Evolutionary conservation across 2,888 invertebrate genomes (phyloP).

Genomic region (Oxycera nigricornis): DNA sequence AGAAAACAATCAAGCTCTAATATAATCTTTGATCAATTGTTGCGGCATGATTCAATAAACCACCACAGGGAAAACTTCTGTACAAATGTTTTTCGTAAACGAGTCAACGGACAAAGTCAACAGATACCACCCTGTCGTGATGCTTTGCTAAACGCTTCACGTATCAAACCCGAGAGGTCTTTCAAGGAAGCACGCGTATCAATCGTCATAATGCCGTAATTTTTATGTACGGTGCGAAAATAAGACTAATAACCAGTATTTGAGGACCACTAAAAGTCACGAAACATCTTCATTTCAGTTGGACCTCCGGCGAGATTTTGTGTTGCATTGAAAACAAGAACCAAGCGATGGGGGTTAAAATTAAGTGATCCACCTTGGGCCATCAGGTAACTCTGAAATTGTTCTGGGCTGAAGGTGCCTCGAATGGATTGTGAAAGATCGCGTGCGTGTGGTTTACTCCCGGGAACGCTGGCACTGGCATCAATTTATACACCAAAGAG

Average conservation of each 20-base stretch:
- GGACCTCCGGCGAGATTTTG: conserved; percentile 44
- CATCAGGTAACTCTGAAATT: background rate
- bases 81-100: too few relatives aligned
- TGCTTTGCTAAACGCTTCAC: background rate
- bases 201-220: conserved; percentile 32
- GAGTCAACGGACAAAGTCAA: too few relatives aligned
- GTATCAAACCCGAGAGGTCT: background rate
- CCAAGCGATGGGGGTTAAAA: conserved; percentile 9
- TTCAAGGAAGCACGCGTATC: conserved; percentile 35
- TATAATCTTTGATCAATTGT: too few relatives aligned
- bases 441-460: conserved; percentile 33
- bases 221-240: conserved; percentile 48
- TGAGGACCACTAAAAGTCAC: conserved; percentile 49
- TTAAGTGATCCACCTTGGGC: conserved; percentile 19
- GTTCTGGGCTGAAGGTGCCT: background rate
- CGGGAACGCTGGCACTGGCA: background rate
- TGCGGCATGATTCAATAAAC: too few relatives aligned
- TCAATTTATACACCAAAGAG: conserved; percentile 23
- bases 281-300: conserved; percentile 49
- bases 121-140: background rate
- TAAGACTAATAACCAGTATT: conserved; percentile 49
- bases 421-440: background rate
- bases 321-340: conserved; percentile 25
- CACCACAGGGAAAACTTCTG: too few relatives aligned
- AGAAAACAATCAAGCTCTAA: too few relatives aligned